These are phyloP conservation scores for Agriopis marginaria DNA, from an alignment of 2,888 invertebrate species.

Conservation along the genomic window DNA sequence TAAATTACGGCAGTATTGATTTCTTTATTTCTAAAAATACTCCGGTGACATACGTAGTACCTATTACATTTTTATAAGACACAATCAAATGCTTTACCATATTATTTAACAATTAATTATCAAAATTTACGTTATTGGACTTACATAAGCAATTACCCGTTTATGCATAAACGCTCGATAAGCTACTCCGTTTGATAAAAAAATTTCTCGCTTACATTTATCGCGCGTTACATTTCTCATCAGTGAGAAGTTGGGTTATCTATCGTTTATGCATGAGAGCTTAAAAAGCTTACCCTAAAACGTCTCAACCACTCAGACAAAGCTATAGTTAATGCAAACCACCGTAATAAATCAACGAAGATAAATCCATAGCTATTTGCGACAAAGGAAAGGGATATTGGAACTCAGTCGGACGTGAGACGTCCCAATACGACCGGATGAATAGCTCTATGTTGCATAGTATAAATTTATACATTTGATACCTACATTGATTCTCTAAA, in stretches of 20 bases:
- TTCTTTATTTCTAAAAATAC: too few relatives aligned
- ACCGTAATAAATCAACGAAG: slow-evolving; percentile 40
- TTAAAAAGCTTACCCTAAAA: background rate
- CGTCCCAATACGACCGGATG: background rate
- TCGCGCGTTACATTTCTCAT: too few relatives aligned
- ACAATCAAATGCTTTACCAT: slow-evolving; percentile 1
- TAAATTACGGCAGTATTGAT: too few relatives aligned
- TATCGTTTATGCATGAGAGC: too few relatives aligned
- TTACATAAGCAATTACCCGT: too few relatives aligned
- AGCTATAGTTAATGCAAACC: slow-evolving; percentile 36
- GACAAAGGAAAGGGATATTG: slow-evolving; percentile 58
- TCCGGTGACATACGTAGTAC: too few relatives aligned
- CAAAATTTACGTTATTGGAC: background rate
- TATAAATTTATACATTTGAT: background rate
- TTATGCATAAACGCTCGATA: too few relatives aligned
- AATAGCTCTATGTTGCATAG: background rate
- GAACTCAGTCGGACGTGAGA: slow-evolving; percentile 48
- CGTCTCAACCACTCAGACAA: slow-evolving; percentile 18
- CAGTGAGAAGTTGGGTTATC: too few relatives aligned
- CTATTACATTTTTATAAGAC: too few relatives aligned
- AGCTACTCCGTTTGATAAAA: too few relatives aligned
- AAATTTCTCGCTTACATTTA: too few relatives aligned
- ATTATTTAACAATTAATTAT: background rate
- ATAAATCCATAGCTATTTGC: slow-evolving; percentile 50
- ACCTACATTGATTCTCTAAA: background rate